Percentiles rank a stretch among this genome's conserved stretches.
Conservation (phyloP, 2,888 invertebrate genomes). For the Prosapia bicincta region DNA sequence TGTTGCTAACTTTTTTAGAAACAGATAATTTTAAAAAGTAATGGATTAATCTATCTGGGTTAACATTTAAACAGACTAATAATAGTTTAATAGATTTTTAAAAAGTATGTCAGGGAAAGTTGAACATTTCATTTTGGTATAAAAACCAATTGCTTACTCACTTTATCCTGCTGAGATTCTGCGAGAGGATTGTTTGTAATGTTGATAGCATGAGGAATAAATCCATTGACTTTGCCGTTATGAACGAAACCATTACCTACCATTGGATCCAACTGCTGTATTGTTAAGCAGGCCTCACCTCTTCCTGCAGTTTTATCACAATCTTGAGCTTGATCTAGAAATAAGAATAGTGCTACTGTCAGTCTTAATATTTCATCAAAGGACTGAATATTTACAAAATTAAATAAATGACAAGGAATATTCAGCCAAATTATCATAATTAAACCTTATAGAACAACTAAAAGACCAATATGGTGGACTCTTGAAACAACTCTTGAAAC, state of each 20-base stretch:
- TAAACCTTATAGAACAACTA: too few relatives aligned
- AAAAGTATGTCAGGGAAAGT: too few relatives aligned
- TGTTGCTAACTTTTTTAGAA: too few relatives aligned
- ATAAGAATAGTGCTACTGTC: conserved; percentile 2
- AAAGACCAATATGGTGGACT: too few relatives aligned
- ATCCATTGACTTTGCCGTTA: conserved; percentile 49
- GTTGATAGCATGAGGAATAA: conserved; percentile 54
- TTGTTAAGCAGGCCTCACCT: conserved; percentile 40
- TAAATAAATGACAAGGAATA: not conserved
- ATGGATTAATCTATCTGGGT: too few relatives aligned
- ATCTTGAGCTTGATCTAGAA: conserved; percentile 45
- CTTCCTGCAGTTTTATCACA: conserved; percentile 47
- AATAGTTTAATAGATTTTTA: too few relatives aligned
- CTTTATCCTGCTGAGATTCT: conserved; percentile 61
- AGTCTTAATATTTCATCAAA: not conserved
- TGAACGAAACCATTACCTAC: conserved; percentile 43
- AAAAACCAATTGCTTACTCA: too few relatives aligned
- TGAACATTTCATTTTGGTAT: too few relatives aligned
- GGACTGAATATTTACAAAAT: not conserved
- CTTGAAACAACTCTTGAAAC: too few relatives aligned
- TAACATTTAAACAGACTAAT: too few relatives aligned
- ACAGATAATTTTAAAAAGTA: too few relatives aligned
- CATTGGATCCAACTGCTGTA: conserved; percentile 40
- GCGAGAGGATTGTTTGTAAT: conserved; percentile 75
- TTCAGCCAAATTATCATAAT: not conserved